Percentiles rank a stretch among this genome's conserved stretches.
Conservation (phyloP, 2,888 invertebrate species). For the Fragum sueziense region DNA sequence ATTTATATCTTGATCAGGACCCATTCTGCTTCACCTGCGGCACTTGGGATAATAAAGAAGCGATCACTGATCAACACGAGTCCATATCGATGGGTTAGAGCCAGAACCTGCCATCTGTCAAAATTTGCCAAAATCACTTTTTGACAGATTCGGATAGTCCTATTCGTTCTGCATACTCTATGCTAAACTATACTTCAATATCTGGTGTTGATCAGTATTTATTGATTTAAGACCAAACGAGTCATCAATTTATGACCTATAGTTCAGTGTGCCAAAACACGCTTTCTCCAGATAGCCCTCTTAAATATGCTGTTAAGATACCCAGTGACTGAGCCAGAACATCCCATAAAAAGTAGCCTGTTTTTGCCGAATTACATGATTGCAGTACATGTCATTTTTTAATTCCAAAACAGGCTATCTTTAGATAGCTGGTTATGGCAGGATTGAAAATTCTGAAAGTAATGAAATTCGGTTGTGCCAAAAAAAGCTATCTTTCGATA, state of each 20-base stretch:
- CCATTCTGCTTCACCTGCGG: too few species aligned
- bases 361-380: background rate
- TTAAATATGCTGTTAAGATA: background rate
- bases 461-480: background rate
- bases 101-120: too few species aligned
- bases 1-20: too few species aligned
- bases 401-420: slow-evolving; percentile 4
- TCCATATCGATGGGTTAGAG: too few species aligned
- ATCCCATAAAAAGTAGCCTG: background rate
- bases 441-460: background rate
- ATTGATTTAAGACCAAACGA: slow-evolving; percentile 5
- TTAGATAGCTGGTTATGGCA: slow-evolving; percentile 4
- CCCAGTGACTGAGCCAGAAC: slow-evolving; percentile 1
- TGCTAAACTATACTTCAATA: background rate
- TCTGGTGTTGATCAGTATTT: background rate
- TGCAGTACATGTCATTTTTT: background rate
- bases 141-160: background rate
- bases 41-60: too few species aligned
- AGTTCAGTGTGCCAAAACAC: background rate
- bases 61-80: too few species aligned
- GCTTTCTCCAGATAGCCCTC: background rate
- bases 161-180: too few species aligned
- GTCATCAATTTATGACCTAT: background rate
- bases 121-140: background rate
- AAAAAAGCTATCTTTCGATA: background rate